Evolutionary conservation across 2,888 invertebrate species (phyloP).

Genomic region (Carpatolechia fugitivella): DNA sequence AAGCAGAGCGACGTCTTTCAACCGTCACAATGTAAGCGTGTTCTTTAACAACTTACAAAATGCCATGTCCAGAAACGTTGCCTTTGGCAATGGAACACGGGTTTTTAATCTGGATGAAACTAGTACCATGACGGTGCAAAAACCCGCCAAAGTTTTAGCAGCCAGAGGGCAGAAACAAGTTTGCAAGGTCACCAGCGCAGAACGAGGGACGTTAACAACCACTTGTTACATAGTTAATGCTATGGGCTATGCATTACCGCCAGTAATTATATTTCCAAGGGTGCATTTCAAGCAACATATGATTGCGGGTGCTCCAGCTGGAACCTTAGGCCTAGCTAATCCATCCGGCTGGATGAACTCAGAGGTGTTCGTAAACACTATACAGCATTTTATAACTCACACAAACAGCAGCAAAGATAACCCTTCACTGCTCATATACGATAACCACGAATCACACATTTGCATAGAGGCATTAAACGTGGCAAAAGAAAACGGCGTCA

Average conservation of each 20-base stretch:
- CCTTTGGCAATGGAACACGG: constrained; percentile 33
- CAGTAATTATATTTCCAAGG: constrained; percentile 23
- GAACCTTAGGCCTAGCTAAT: constrained; percentile 42
- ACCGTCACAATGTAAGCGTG: constrained; percentile 18
- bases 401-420: constrained; percentile 30
- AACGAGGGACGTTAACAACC: constrained; percentile 34
- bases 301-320: constrained; percentile 40
- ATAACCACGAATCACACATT: constrained; percentile 54
- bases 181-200: constrained; percentile 27
- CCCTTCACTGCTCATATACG: constrained; percentile 36
- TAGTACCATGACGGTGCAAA: constrained; percentile 40
- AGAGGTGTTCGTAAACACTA: constrained; percentile 38
- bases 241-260: constrained; percentile 29
- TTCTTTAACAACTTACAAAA: constrained; percentile 12
- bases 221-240: constrained; percentile 31
- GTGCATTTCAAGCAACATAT: constrained; percentile 30
- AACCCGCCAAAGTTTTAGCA: constrained; percentile 40
- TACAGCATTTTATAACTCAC: constrained; percentile 42
- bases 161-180: constrained; percentile 20
- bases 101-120: constrained; percentile 46
- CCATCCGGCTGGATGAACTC: constrained; percentile 45
- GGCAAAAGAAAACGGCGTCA: constrained; percentile 43
- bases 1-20: constrained; percentile 27
- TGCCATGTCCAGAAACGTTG: constrained; percentile 16
- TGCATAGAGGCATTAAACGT: constrained; percentile 52